phyloP scores from a whole-genome alignment of 2,888 invertebrate genomes.

The Stictocephala bisonia region DNA sequence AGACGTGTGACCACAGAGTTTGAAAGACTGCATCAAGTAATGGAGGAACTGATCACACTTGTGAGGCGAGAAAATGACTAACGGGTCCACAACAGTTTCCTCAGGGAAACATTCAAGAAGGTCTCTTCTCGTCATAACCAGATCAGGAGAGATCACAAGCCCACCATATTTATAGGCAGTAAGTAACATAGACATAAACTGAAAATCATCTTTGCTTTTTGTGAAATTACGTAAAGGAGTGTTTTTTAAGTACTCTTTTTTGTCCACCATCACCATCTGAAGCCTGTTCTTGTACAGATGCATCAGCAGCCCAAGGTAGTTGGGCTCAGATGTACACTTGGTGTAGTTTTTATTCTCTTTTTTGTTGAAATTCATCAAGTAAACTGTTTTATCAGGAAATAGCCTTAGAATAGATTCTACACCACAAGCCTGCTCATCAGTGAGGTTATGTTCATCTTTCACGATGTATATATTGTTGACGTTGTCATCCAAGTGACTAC shows the following conservation, averaged over 20 bases:
- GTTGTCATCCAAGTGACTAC: neutral
- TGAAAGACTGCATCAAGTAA: constrained; percentile 21
- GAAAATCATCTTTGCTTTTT: neutral
- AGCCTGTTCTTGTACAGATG: constrained; percentile 23
- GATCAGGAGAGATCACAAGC: neutral
- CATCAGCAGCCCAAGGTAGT: neutral
- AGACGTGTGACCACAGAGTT: neutral
- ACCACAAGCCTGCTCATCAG: constrained; percentile 15
- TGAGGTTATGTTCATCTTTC: neutral
- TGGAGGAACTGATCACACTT: constrained; percentile 15
- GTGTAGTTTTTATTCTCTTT: neutral
- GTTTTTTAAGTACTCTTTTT: neutral
- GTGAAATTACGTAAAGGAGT: constrained; percentile 10
- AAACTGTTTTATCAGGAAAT: constrained; percentile 23
- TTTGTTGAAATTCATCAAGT: constrained; percentile 1
- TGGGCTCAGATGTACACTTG: neutral
- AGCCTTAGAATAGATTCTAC: constrained; percentile 17
- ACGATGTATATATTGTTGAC: constrained; percentile 10
- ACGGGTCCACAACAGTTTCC: constrained; percentile 8
- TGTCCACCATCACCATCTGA: neutral
- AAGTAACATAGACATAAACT: constrained; percentile 1
- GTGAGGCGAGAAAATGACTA: neutral
- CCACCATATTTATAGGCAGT: constrained; percentile 23
- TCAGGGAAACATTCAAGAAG: constrained; percentile 20
- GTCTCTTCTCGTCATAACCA: constrained; percentile 10